These are phyloP conservation scores for Melanerpes aurifrons DNA, from an alignment of 2,113 vertebrate species.

Conservation along the genomic window DNA sequence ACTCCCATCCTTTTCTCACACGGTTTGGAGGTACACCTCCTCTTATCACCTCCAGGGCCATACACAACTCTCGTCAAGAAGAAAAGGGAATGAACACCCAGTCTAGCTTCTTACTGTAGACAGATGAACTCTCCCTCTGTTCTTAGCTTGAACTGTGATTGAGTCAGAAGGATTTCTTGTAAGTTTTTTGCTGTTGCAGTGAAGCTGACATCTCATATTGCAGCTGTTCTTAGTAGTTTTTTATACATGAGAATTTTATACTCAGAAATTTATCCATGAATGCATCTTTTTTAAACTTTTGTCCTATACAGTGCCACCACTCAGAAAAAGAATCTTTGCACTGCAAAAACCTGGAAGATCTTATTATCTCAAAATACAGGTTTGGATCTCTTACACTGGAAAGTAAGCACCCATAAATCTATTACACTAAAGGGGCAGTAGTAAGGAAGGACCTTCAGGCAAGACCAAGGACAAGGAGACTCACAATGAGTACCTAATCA, in stretches of 20 bases:
- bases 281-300: background rate
- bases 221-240: background rate
- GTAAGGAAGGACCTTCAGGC: background rate
- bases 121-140: background rate
- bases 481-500: background rate
- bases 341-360: background rate
- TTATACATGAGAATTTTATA: background rate
- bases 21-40: too few species aligned
- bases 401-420: background rate
- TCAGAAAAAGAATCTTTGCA: background rate
- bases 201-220: background rate
- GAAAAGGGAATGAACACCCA: background rate
- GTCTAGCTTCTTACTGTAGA: background rate
- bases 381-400: background rate
- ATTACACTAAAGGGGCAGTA: background rate
- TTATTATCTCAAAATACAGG: background rate
- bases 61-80: background rate
- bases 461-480: background rate
- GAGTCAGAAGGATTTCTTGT: background rate
- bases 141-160: background rate
- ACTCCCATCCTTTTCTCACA: too few species aligned
- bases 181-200: background rate
- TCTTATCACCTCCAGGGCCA: too few species aligned
- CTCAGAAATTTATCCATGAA: background rate
- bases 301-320: background rate